These are phyloP conservation scores for Parapsyche elsis DNA, from an alignment of 1,140 invertebrate genomes.

Conservation along the genomic window DNA sequence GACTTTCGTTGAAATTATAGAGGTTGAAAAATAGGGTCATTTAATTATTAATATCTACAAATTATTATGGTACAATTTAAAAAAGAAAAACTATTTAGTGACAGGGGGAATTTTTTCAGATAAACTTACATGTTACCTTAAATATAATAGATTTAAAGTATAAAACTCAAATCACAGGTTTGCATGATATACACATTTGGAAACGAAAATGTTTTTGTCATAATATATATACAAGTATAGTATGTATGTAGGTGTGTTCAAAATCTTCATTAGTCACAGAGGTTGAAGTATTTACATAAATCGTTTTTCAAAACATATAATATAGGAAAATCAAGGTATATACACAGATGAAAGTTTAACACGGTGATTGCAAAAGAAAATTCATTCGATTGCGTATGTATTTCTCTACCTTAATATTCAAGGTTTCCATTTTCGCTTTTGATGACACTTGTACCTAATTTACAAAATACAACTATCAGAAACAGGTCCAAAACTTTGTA, in stretches of 20 bases:
- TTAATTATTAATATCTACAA: no score
- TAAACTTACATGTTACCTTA: no score
- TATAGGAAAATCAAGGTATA: conserved; percentile 3
- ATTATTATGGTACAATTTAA: no score
- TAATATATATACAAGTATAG: neutral
- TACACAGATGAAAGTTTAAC: conserved; percentile 2
- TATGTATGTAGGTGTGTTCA: neutral
- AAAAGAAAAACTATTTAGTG: no score
- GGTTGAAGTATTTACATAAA: conserved; percentile 2
- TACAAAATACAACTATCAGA: conserved; percentile 7
- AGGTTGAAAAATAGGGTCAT: no score
- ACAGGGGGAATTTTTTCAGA: no score
- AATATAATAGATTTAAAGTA: no score
- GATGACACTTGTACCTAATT: conserved; percentile 42
- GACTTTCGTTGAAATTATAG: neutral
- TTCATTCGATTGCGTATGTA: neutral
- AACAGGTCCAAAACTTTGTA: no score
- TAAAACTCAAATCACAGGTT: no score
- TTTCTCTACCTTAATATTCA: conserved; percentile 44
- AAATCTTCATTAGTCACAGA: conserved; percentile 13
- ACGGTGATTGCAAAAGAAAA: neutral
- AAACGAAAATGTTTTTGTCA: no score
- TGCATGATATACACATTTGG: no score
- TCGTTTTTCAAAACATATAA: neutral
- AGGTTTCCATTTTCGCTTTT: conserved; percentile 28